Evolutionary conservation across 2,888 invertebrate species (phyloP).

Genomic region (Agonopterix heracliana): DNA sequence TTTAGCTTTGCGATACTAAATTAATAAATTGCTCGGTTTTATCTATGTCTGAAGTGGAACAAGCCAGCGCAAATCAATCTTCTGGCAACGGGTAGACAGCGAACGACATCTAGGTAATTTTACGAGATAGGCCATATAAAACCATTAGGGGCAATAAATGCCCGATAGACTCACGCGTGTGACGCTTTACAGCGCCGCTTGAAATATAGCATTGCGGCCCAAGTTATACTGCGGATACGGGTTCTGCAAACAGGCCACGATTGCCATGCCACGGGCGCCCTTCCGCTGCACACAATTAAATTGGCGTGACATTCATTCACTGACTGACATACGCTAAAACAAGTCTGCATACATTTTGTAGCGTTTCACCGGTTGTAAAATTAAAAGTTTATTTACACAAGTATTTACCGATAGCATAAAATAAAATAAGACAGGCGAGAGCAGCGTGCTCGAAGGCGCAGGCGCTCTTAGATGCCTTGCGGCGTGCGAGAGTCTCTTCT

Average conservation of each 20-base stretch:
- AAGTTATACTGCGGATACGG: conserved; percentile 16
- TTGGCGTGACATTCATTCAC: conserved; percentile 30
- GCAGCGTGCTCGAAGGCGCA: conserved; percentile 26
- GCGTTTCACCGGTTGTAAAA: conserved; percentile 5
- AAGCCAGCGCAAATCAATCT: conserved; percentile 32
- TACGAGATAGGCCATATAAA: conserved; percentile 47
- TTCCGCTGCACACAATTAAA: conserved; percentile 39
- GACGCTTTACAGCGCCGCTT: conserved; percentile 41
- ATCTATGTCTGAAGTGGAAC: conserved; percentile 24
- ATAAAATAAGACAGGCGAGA: conserved; percentile 24
- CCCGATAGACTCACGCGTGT: conserved; percentile 36
- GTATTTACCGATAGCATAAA: conserved; percentile 23
- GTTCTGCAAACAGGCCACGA: conserved; percentile 26
- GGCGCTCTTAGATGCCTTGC: conserved; percentile 24
- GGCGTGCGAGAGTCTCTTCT: conserved; percentile 32
- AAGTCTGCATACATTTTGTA: conserved; percentile 6
- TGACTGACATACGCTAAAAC: conserved; percentile 22
- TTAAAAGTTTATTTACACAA: conserved; percentile 22
- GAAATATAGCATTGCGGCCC: conserved; percentile 27
- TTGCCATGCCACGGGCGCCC: conserved; percentile 32
- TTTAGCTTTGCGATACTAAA: conserved; percentile 19
- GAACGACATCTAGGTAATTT: conserved; percentile 40
- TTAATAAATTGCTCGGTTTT: conserved; percentile 21
- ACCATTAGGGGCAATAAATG: conserved; percentile 54
- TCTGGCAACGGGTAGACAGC: conserved; percentile 23